Evolutionary conservation across 35 echinoderm and acorn worm species (phyloP), one percentile per base, ranked within the genome.

Genomic region (Heliocidaris tuberculata): DNA sequence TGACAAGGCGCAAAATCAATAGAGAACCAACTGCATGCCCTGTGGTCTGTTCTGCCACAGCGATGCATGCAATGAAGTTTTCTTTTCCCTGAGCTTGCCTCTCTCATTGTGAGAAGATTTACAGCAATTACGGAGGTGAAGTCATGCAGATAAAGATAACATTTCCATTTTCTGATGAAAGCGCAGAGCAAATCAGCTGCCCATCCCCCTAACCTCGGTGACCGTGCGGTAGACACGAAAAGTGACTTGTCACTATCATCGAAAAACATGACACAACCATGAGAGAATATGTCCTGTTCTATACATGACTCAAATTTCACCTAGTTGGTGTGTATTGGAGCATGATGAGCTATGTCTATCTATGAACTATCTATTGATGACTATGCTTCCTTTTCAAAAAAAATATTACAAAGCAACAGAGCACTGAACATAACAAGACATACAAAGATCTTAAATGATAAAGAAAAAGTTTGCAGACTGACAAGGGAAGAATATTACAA

Each of bases 71-170:
- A 89, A 47, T 32, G 87, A 48, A 35, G 24, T 47, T 42, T 89
- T 30, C 4, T 31, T 89, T 89, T 89, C 91, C 87, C 31, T n/a
- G 29, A 12, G 47, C 27, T 59, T 59, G 31, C 91, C 91, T 93
- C 47, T 93, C 29, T 30, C 24, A 59, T 93, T 93, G 91, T 93
- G 91, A 31, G 50, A 93, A 93, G 47, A 93, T 93, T 93, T 56
- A 30, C 50, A 93, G 9, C 47, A 49, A 93, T 93, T 93, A 30
- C 2, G 5, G 48, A 31, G 48, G 91, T 93, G 91, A 50, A 93
- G 47, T 93, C 91, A 93, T 56, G 91, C 91, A 59, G 91, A 59
- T 59, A 93, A 93, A 93, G 91, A 93, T n/a, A 93, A 93, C 91
- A 93, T 59, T 93, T 52, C 50, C 0, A 49, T 52, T 52, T 93